A percentile compares a stretch with the other conserved stretches of the same genome.
Conservation (phyloP, 1,140 invertebrate species). For the Aphaenogaster ashmeadi region DNA sequence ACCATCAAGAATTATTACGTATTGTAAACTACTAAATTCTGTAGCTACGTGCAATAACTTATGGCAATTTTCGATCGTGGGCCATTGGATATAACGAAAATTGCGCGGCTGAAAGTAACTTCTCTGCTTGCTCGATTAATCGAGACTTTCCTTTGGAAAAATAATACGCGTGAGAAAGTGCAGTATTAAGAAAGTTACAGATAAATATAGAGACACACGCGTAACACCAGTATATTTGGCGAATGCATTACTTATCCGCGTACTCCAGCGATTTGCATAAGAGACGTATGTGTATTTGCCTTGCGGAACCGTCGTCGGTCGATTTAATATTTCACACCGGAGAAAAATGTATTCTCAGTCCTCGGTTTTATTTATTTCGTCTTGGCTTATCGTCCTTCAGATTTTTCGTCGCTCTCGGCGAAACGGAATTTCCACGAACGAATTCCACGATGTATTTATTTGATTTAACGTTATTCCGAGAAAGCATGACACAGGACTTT, state of each 20-base stretch:
- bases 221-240: not conserved
- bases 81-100: not conserved
- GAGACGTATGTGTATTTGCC: slow-evolving; percentile 23
- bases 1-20: slow-evolving; percentile 26
- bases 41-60: slow-evolving; percentile 9
- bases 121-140: not conserved
- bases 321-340: slow-evolving; percentile 52
- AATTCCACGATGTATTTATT: slow-evolving; percentile 19
- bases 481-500: not conserved
- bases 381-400: slow-evolving; percentile 25
- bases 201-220: not conserved
- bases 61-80: not conserved
- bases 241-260: not conserved
- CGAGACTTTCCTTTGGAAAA: not conserved
- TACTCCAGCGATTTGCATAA: slow-evolving; percentile 20
- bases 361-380: slow-evolving; percentile 45
- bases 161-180: not conserved
- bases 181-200: not conserved
- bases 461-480: slow-evolving; percentile 28
- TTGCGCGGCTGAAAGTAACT: not conserved
- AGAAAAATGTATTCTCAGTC: slow-evolving; percentile 34
- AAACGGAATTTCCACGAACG: slow-evolving; percentile 14
- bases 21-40: slow-evolving; percentile 29
- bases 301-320: slow-evolving; percentile 33
- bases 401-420: slow-evolving; percentile 17